Base-by-base conservation (phyloP, 2,113 vertebrate species). In the Zonotrichia leucophrys region DNA sequence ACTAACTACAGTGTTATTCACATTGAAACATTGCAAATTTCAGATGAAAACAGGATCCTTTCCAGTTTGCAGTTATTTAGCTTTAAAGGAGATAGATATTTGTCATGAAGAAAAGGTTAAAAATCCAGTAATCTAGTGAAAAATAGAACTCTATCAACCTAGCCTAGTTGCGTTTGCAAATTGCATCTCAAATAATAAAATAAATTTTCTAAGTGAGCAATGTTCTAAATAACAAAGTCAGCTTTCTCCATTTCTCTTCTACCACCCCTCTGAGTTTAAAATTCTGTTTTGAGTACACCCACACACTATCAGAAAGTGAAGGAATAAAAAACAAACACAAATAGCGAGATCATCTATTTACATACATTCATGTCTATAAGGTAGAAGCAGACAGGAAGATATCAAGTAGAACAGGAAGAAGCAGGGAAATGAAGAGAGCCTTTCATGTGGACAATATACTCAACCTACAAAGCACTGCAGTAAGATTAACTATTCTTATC, bases 361-460 rank as follows among this genome's bases (percentile, higher is more conserved):
- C 39, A 80, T 59, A 39, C 11, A 79, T 46, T 83, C 7, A 25
- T 30, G 22, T 70, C 58, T 85, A 56, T 92, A 63, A 82, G 82
- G 30, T 15, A 68, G 58, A 83, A 68, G 47, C 31, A 70, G 47
- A 59, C 1, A 3, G 11, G 31, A 92, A 86, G 24, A 41, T 72
- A 75, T 27, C 12, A 88, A 50, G 27, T 31, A 86, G 56, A 64
- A 69, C 2, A 27, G 56, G 31, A 92, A 21, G 37, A 91, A 31
- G n/a, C 21, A 83, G 14, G 15, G 33, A 44, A 86, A 78, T 0
- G 0, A 46, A 67, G 49, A 49, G 25, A 41, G 16, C 7, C 35
- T 69, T 77, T 60, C 39, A 50, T 8, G 20, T 22, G 30, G 44
- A 46, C 59, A 77, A 63, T 33, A 63, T 1, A 5, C 20, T 74